Percentiles rank a stretch among this genome's conserved stretches.
These are phyloP conservation scores for Mylabris sibirica DNA, from an alignment of 2,888 invertebrate genomes.

Conservation along the genomic window DNA sequence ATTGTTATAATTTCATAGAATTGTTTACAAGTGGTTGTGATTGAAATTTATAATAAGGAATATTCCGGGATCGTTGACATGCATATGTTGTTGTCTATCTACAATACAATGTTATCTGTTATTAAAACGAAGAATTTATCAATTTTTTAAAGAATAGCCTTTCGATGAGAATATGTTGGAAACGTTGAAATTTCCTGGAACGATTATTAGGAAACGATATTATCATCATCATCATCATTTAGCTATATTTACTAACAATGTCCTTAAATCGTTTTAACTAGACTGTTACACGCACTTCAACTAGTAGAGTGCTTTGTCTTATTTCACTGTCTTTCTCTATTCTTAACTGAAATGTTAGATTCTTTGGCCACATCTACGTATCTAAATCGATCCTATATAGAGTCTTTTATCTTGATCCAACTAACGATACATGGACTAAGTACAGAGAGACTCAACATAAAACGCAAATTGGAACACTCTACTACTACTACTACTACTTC, in stretches of 20 bases:
- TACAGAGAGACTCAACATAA: not conserved
- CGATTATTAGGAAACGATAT: constrained; percentile 1
- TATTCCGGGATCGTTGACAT: constrained; percentile 9
- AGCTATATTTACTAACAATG: not conserved
- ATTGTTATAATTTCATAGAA: constrained; percentile 42
- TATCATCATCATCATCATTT: not conserved
- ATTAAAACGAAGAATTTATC: not conserved
- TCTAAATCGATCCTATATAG: not conserved
- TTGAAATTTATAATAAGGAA: not conserved
- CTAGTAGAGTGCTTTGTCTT: constrained; percentile 8
- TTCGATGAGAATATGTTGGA: not conserved
- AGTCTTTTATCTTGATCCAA: not conserved
- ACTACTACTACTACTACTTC: too few species aligned
- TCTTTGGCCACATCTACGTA: constrained; percentile 9
- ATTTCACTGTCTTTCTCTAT: not conserved
- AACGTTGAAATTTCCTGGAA: not conserved
- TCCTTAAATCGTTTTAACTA: constrained; percentile 12
- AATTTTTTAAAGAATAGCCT: too few species aligned
- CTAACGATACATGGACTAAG: not conserved
- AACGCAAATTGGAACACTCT: constrained; percentile 3
- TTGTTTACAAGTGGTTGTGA: constrained; percentile 26
- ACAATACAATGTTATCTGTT: not conserved
- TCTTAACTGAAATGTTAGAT: not conserved
- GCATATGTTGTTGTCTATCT: not conserved
- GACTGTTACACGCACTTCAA: constrained; percentile 13